A percentile compares a stretch with the other conserved stretches of the same genome.
These are phyloP conservation scores for Pelvicachromis taeniatus DNA, from an alignment of 2,113 vertebrate species.

Conservation along the genomic window DNA sequence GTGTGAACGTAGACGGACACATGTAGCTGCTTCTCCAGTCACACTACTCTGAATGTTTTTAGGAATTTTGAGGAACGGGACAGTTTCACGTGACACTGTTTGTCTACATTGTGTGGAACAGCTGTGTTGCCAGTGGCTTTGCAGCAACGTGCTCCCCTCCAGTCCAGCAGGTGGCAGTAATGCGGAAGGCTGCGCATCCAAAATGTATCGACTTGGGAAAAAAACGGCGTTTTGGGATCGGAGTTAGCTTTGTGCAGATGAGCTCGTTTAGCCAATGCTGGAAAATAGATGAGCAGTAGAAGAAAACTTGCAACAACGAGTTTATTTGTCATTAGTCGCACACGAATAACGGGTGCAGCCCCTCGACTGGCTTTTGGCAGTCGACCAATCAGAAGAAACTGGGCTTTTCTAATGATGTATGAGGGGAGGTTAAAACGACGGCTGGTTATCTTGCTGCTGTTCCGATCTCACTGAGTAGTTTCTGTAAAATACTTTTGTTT, in stretches of 20 bases:
- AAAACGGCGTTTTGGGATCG: not conserved
- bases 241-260: not conserved
- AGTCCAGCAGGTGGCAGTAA: not conserved
- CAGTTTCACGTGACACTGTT: not conserved
- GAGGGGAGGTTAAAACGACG: not conserved
- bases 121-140: not conserved
- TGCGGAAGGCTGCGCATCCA: not conserved
- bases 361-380: not conserved
- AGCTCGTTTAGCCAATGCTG: not conserved
- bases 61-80: not conserved
- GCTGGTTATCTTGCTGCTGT: not conserved
- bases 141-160: not conserved
- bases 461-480: not conserved
- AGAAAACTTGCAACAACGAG: no score
- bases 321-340: not conserved
- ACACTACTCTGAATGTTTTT: fast-evolving
- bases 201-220: not conserved
- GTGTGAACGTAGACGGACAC: not conserved
- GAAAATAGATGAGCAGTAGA: fast-evolving
- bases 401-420: not conserved
- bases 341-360: not conserved
- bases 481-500: not conserved
- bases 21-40: not conserved
- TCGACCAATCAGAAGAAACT: not conserved
- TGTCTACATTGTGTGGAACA: not conserved